Evolutionary conservation across 2,888 invertebrate genomes (phyloP).

Genomic region (Saturnia pavonia): DNA sequence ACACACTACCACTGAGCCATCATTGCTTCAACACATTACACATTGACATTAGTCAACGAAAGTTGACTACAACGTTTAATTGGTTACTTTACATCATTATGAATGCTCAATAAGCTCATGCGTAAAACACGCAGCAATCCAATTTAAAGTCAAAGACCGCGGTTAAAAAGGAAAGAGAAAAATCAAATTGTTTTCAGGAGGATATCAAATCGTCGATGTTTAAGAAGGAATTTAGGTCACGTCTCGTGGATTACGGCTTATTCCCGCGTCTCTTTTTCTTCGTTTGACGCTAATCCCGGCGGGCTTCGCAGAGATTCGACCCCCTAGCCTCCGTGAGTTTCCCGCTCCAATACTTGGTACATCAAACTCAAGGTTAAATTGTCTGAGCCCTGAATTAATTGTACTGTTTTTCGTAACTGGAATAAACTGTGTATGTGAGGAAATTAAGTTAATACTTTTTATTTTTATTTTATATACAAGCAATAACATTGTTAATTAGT

Average conservation of each 20-base stretch:
- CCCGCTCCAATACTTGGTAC: constrained; percentile 39
- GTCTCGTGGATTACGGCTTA: constrained; percentile 78
- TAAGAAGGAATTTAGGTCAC: constrained; percentile 78
- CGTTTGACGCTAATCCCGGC: constrained; percentile 77
- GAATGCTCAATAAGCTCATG: constrained; percentile 39
- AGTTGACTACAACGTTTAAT: neutral
- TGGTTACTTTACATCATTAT: constrained; percentile 20
- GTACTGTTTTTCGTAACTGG: neutral
- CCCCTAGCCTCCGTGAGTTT: constrained; percentile 46
- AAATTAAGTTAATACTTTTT: neutral
- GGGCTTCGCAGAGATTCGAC: constrained; percentile 69
- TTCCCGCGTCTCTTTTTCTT: constrained; percentile 78
- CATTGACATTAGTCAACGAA: no score
- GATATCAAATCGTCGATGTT: constrained; percentile 78
- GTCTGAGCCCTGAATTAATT: constrained; percentile 5
- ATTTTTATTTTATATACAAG: neutral
- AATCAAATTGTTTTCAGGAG: constrained; percentile 75
- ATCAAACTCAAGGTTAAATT: constrained; percentile 54
- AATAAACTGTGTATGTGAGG: neutral
- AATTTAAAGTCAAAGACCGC: constrained; percentile 56
- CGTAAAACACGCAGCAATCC: constrained; percentile 55
- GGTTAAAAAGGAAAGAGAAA: constrained; percentile 58
- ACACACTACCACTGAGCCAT: no score
- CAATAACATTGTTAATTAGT: neutral
- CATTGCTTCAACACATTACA: no score